These are phyloP conservation scores for Corythornis leucogaster DNA, from an alignment of 2,797 vertebrate genomes.

Conservation along the genomic window DNA sequence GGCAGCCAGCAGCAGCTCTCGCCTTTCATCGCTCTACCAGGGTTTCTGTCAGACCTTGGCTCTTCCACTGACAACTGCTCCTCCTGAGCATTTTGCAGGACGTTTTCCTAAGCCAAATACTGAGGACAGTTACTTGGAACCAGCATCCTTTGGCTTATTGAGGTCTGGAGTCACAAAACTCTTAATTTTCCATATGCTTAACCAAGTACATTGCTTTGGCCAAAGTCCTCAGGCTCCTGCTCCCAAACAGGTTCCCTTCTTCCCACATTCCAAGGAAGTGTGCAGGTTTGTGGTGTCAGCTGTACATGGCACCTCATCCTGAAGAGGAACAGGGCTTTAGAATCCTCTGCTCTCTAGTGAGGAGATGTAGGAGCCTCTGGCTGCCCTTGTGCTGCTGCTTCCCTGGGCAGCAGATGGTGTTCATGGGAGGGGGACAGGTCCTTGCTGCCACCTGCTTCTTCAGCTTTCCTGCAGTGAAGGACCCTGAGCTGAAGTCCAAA, in stretches of 20 bases:
- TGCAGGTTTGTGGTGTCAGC: not conserved
- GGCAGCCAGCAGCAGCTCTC: not conserved
- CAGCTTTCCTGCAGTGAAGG: not conserved
- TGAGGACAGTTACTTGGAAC: not conserved
- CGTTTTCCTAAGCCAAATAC: not conserved
- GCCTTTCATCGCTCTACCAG: not conserved
- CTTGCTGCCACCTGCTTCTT: not conserved
- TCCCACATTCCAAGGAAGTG: rapidly evolving
- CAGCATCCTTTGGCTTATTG: not conserved
- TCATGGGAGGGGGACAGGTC: not conserved
- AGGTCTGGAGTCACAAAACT: not conserved
- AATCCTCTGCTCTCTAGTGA: not conserved
- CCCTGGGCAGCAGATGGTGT: not conserved
- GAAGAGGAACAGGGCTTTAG: not conserved
- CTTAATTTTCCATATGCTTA: not conserved
- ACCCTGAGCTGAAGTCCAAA: not conserved
- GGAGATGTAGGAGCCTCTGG: not conserved
- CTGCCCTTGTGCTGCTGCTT: not conserved
- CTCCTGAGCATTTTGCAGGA: not conserved
- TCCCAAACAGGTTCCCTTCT: not conserved
- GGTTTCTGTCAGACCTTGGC: not conserved
- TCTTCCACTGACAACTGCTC: not conserved
- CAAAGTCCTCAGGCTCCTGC: not conserved
- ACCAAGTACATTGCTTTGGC: not conserved
- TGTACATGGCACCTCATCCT: not conserved